A percentile compares a stretch with the other conserved stretches of the same genome.
Conservation (phyloP, 2,113 vertebrate genomes). For the Corynorhinus townsendii region DNA sequence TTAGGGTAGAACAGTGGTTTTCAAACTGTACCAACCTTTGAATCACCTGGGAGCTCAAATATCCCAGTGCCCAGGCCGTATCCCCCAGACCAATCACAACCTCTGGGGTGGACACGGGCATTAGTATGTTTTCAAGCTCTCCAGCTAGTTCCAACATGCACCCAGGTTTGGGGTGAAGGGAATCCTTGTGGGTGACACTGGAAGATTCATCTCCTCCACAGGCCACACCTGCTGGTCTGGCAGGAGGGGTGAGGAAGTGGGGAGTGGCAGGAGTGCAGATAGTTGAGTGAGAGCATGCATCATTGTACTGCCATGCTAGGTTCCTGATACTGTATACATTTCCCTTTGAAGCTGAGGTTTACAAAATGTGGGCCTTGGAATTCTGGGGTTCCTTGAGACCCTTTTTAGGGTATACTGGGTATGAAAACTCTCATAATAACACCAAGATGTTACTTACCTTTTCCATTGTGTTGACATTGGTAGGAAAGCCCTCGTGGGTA, state of each 20-base stretch:
- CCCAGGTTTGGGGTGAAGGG: not conserved
- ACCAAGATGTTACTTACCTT: not conserved
- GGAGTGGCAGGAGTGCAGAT: not conserved
- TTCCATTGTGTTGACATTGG: not conserved
- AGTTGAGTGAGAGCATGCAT: too few relatives aligned
- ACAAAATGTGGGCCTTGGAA: not conserved
- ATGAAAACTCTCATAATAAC: not conserved
- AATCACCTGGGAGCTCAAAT: not conserved
- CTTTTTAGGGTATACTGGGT: not conserved
- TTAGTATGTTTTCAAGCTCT: not conserved
- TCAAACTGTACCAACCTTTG: not conserved
- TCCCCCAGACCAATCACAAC: not conserved
- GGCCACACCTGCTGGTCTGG: not conserved
- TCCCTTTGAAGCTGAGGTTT: not conserved
- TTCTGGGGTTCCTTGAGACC: not conserved
- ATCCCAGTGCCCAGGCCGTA: not conserved
- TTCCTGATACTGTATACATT: not conserved
- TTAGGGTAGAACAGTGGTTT: not conserved
- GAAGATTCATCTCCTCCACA: not conserved
- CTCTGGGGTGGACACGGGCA: not conserved
- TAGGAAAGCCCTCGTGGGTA: not conserved
- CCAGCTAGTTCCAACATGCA: not conserved
- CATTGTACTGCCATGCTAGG: fast-evolving
- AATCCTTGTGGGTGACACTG: not conserved
- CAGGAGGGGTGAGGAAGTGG: not conserved